Conservation (phyloP, 2,888 invertebrate species). For the Trisateles emortualis region DNA sequence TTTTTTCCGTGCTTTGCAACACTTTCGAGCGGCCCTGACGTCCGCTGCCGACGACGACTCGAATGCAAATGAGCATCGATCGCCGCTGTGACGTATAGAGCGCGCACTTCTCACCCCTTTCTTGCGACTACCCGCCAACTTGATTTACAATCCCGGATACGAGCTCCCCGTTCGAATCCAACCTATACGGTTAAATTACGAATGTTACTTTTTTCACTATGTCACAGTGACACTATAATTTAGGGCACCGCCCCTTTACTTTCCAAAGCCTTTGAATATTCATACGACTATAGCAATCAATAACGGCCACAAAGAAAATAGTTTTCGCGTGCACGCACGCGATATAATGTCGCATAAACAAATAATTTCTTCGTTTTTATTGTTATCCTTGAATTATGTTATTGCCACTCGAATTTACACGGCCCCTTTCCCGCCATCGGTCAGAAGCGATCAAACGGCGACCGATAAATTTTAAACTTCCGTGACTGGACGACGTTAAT, state of each 20-base stretch:
- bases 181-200: slow-evolving; percentile 77
- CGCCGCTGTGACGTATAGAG: slow-evolving; percentile 78
- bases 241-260: slow-evolving; percentile 83
- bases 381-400: slow-evolving; percentile 73
- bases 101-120: slow-evolving; percentile 84
- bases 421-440: slow-evolving; percentile 52
- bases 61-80: slow-evolving; percentile 86
- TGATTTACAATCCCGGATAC: slow-evolving; percentile 84
- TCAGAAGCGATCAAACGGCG: slow-evolving; percentile 66
- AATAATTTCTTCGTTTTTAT: slow-evolving; percentile 83
- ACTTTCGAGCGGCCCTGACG: slow-evolving; percentile 83
- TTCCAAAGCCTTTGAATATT: slow-evolving; percentile 85
- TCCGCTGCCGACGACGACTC: slow-evolving; percentile 75
- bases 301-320: slow-evolving; percentile 83
- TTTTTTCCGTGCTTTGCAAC: slow-evolving; percentile 76
- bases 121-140: slow-evolving; percentile 83
- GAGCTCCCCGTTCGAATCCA: slow-evolving; percentile 75
- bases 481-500: slow-evolving; percentile 83
- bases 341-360: slow-evolving; percentile 84
- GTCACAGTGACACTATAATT: slow-evolving; percentile 85
- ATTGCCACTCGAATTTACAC: slow-evolving; percentile 70
- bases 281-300: slow-evolving; percentile 85
- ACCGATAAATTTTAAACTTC: slow-evolving; percentile 77
- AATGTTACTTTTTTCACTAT: slow-evolving; percentile 77
- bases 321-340: slow-evolving; percentile 86